phyloP scores from a whole-genome alignment of 92 coral and sea anemone genomes.

The Bergia sp. region DNA sequence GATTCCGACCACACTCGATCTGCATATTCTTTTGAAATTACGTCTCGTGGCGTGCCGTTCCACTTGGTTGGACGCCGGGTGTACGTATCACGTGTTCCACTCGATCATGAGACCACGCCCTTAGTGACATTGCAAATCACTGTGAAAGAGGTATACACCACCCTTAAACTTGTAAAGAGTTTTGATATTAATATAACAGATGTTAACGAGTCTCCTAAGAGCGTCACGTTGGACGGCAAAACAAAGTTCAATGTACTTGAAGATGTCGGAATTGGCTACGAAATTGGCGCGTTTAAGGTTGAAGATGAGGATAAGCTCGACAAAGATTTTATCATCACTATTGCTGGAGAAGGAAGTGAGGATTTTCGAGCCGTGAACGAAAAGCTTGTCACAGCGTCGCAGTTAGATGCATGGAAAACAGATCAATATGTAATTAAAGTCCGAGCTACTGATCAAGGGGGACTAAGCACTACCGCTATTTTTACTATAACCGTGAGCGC shows the following conservation, averaged over 20 bases:
- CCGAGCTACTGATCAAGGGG: slow-evolving; percentile 70
- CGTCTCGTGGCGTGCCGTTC: slow-evolving; percentile 76
- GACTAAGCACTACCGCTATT: slow-evolving; percentile 58
- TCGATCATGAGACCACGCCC: slow-evolving; percentile 76
- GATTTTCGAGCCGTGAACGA: slow-evolving; percentile 53
- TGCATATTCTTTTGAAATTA: slow-evolving; percentile 65
- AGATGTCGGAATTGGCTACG: slow-evolving; percentile 44
- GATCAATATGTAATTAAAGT: slow-evolving; percentile 64
- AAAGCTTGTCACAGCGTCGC: slow-evolving; percentile 59
- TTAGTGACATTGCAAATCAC: slow-evolving; percentile 68
- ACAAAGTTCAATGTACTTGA: slow-evolving; percentile 55
- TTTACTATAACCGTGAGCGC: slow-evolving; percentile 57
- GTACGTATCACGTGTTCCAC: slow-evolving; percentile 66
- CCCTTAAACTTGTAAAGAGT: slow-evolving; percentile 57
- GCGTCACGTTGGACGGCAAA: slow-evolving; percentile 66
- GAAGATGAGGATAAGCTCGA: slow-evolving; percentile 67
- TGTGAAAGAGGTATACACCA: slow-evolving; percentile 61
- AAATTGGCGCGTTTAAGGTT: slow-evolving; percentile 57
- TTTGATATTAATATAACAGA: slow-evolving; percentile 60
- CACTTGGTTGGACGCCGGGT: slow-evolving; percentile 59
- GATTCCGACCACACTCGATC: slow-evolving; percentile 67
- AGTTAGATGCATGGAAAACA: slow-evolving; percentile 70
- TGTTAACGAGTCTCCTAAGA: slow-evolving; percentile 68
- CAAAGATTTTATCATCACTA: slow-evolving; percentile 43
- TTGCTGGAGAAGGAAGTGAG: slow-evolving; percentile 48